Base-by-base conservation (phyloP, 2,888 invertebrate species). In the Apocheima hispidaria region DNA sequence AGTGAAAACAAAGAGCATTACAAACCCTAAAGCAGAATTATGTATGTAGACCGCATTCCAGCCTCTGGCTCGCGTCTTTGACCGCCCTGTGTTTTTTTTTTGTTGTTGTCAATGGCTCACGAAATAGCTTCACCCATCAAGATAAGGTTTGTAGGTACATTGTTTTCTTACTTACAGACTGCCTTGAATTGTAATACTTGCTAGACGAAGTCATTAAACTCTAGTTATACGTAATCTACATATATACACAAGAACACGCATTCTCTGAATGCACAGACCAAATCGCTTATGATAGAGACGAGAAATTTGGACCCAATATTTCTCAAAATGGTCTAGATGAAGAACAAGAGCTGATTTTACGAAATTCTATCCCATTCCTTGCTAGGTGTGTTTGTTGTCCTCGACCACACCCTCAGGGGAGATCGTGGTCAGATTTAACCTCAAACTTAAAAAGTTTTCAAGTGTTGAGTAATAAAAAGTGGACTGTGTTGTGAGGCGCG, bases 1-100 rank as follows among this genome's bases (percentile, higher is more conserved):
- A 52, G 2, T 35, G 14, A 49, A 35, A 30, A n/a, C 41, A 52
- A 9, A 26, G 38, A 43, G 16, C 23, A 28, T n/a, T 30, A 36
- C 28, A 5, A 21, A 2, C 35, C 46, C 49, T 49, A 66, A 59
- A 65, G 52, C 41, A 75, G 77, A 79, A 84, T 81, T 78, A 78
- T 74, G 68, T 78, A 61, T 69, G 67, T 72, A 72, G 78, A 83
- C 88, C 80, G 74, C 89, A 89, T 89, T 89, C 88, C 88, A 74
- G 74, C 81, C 77, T 69, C 21, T 0, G 28, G 12, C 16, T 14
- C 26, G 18, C 72, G 77, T 75, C 74, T 78, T 64, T 68, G 73
- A 69, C 70, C 70, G 72, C 63, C 63, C 68, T 59, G 53, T 56
- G 65, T 65, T 69, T 63, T 65, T 66, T 71, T 4, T 41, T 69